Base-by-base conservation (phyloP, 2,888 invertebrate species). In the Oscheius onirici region DNA sequence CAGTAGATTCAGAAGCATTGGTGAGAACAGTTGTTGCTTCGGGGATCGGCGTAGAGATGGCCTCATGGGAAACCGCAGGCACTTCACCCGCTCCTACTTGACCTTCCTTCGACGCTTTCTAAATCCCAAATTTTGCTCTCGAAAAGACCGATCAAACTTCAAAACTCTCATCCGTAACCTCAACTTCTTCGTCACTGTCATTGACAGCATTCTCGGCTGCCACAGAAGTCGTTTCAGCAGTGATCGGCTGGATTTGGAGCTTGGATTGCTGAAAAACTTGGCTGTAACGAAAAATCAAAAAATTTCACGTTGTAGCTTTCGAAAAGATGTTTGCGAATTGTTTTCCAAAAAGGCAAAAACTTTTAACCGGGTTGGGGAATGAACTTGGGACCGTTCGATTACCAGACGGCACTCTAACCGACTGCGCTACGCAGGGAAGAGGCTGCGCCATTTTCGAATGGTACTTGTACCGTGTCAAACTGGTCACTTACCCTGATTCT, bases 1-100 rank as follows among this genome's bases (percentile, higher is more conserved):
- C 52, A 68, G 66, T 67, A 8, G 74, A 58, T 1, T 65, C 52
- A 11, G 66, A 65, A 6, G 65, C 55, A 6, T 58, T 58, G 26
- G 13, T 15, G 11, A 20, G 20, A 65, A 10, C 26, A n/a, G 46
- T 24, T 8, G 40, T 41, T 3, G 61, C n/a, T 41, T 24, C 8
- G 20, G 43, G 43, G 2, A 17, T 3, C 11, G 61, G 61, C 40
- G 41, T 40, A 24, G 61, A 40, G 28, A 43, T 60, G 20, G 41
- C 41, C 20, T 60, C 40, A 41, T 60, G 43, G 15, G 11, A 20
- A 17, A 5, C 26, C 2, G 26, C n/a, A 17, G 52, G 26, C 5
- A 5, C n/a, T 13, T 52, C 52, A 17, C 24, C 17, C 17, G 1
- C 52, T 13, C 13, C 22, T 13, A 52, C 24, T 52, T 13, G 26